phyloP scores from a whole-genome alignment of 2,888 invertebrate genomes.

The Drosophila helvetica region DNA sequence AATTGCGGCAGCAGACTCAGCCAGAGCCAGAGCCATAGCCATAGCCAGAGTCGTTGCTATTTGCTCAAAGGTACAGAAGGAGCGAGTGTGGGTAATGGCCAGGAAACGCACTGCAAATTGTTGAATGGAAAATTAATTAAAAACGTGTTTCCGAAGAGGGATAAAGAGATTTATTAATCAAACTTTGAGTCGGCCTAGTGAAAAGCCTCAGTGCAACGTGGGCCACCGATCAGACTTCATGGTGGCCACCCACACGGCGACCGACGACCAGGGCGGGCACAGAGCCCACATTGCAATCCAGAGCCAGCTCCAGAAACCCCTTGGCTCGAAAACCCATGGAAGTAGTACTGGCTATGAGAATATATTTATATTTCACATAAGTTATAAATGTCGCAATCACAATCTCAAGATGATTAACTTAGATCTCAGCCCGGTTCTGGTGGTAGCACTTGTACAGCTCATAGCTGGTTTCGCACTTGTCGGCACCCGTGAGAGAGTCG shows the following conservation, averaged over 20 bases:
- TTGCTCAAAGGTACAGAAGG: constrained; percentile 34
- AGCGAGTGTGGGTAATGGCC: constrained; percentile 1
- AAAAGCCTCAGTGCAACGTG: constrained; percentile 6
- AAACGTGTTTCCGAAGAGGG: constrained; percentile 57
- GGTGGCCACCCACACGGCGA: no score
- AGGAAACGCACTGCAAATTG: constrained; percentile 44
- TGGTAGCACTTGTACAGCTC: constrained; percentile 70
- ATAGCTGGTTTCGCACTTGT: constrained; percentile 77
- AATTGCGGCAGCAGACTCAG: constrained; percentile 57
- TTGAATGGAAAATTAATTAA: constrained; percentile 73
- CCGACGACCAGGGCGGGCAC: no score
- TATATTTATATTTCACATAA: not conserved
- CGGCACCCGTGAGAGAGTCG: constrained; percentile 55
- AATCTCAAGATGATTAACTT: constrained; percentile 15
- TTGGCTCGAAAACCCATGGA: constrained; percentile 90
- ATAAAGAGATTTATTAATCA: constrained; percentile 10
- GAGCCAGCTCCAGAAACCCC: constrained; percentile 90
- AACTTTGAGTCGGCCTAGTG: constrained; percentile 12
- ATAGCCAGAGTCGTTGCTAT: constrained; percentile 38
- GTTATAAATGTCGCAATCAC: no score
- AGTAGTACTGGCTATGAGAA: not conserved
- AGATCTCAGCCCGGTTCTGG: constrained; percentile 52
- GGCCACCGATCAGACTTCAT: not conserved
- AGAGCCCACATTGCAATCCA: constrained; percentile 92
- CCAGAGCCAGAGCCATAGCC: no score